Base-by-base conservation (phyloP, 2,113 vertebrate species). In the Sorex araneus region DNA sequence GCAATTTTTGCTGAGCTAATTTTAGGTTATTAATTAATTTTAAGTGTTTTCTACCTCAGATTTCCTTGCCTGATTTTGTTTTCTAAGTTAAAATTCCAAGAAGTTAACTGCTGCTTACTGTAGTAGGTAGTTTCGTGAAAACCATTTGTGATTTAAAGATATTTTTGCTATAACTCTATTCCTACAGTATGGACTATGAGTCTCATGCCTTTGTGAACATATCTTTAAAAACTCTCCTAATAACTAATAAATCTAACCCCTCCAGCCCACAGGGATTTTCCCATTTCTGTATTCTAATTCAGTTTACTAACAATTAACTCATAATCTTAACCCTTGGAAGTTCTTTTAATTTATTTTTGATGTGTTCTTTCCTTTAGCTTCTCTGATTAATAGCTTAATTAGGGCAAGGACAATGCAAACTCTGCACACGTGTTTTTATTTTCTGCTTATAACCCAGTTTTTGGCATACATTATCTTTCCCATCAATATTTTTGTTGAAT, bases 291-390 rank as follows among this genome's bases (percentile, higher is more conserved):
- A 57, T 89, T 91, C 86, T 75, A 96, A 75, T 82, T 66, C 84
- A 88, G 54, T 34, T 34, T 79, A 63, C 45, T 83, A 63, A 92
- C 64, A 93, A 75, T 78, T 90, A 92, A 80, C 16, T 89, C 64
- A 81, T 69, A 75, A 50, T 75, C 23, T 30, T 87, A 87, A 75
- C 91, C 84, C 90, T 80, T 78, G 18, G 73, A 81, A 74, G 8
- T 45, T 50, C 92, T 75, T 92, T 28, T 71, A 74, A 83, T 92
- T 94, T 92, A 81, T 92, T 89, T 93, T 67, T 84, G 34, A 50
- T 60, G 27, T 66, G 60, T n/a, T 90, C 21, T 69, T 93, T 94
- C 84, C 60, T 93, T 89, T 93, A 23, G 90, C 69, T 87, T 92
- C 40, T n/a, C 75, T 95, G 70, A 82, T 94, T 82, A 89, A 80